Conservation (phyloP, 64 coral and sea anemone genomes). For the Montipora efflorescens region DNA sequence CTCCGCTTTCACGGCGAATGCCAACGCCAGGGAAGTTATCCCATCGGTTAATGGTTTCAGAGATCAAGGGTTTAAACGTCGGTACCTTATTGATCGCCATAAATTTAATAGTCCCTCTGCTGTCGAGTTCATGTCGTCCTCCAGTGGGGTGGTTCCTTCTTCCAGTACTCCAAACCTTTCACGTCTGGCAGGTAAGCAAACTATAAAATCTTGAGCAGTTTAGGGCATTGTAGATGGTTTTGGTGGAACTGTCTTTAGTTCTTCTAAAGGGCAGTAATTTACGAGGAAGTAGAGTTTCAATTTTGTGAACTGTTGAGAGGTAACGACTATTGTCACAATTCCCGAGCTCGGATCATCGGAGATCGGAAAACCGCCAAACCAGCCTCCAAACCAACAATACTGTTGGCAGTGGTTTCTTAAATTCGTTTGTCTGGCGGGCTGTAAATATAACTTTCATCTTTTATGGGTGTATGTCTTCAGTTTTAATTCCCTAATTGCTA, state of each 20-base stretch:
- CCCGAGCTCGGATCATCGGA: background rate
- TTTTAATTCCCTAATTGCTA: too few relatives aligned
- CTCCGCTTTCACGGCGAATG: too few relatives aligned
- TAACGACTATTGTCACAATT: too few relatives aligned
- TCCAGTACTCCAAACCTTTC: background rate
- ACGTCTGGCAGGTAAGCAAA: background rate
- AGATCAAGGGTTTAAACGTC: too few relatives aligned
- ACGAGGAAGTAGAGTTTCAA: background rate
- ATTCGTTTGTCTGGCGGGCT: background rate
- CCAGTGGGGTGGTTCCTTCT: too few relatives aligned
- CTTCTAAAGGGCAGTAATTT: background rate
- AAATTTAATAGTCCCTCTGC: too few relatives aligned
- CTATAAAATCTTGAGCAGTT: background rate
- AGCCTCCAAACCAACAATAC: background rate
- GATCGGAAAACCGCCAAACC: constrained; percentile 20
- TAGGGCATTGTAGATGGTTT: background rate
- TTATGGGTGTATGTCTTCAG: too few relatives aligned
- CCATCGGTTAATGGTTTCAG: too few relatives aligned
- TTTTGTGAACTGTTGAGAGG: too few relatives aligned
- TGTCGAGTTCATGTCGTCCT: too few relatives aligned
- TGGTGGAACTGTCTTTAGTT: background rate
- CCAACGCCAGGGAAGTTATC: too few relatives aligned
- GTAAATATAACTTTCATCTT: background rate
- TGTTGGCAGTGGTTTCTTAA: background rate
- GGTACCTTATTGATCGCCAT: too few relatives aligned